Base-by-base conservation (phyloP, 1,140 invertebrate species). In the Drosophila lacertosa region DNA sequence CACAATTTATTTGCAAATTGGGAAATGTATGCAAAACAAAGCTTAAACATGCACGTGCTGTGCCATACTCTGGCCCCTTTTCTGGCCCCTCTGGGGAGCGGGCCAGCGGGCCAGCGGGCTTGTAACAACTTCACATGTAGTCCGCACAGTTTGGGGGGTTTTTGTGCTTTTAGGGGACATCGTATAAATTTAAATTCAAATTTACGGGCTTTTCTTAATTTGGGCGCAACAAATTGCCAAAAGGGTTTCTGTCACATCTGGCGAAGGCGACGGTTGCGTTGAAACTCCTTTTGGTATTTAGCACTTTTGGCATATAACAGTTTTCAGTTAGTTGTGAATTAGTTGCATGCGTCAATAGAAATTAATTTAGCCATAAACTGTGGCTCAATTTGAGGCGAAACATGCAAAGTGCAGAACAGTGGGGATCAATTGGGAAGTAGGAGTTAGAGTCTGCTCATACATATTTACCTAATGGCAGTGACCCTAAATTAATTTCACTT, bases 161-260 rank as follows among this genome's bases (percentile, higher is more conserved):
- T 44, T 51, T 7, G 29, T 22, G 24, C 13, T 44, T 42, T 32
- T 10, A n/a, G 37, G 33, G 71, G 47, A 75, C 59, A 63, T 64
- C 74, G 76, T 42, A 77, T 57, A 84, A 84, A 88, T 86, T 86
- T 74, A 77, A 81, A 81, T 86, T 86, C 74, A 86, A 86, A 86
- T 86, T 77, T 86, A 80, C 64, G 60, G 72, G 64, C 45, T 60
- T 81, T 86, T 75, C 74, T 81, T 81, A 86, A 81, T 86, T 86
- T 86, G 45, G 24, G 22, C 45, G 44, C 67, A 44, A 32, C 48
- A 68, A 32, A 62, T 78, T 79, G 75, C 66, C 48, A 68, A 78
- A 76, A 62, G 72, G 79, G 57, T 67, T 26, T 22, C 29, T 6
- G 16, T 24, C 48, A 48, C 77, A 81, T 63, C 65, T 76, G 58